Evolutionary conservation across 2,797 vertebrate genomes (phyloP).

Genomic region (Bryconaethiops microstoma): DNA sequence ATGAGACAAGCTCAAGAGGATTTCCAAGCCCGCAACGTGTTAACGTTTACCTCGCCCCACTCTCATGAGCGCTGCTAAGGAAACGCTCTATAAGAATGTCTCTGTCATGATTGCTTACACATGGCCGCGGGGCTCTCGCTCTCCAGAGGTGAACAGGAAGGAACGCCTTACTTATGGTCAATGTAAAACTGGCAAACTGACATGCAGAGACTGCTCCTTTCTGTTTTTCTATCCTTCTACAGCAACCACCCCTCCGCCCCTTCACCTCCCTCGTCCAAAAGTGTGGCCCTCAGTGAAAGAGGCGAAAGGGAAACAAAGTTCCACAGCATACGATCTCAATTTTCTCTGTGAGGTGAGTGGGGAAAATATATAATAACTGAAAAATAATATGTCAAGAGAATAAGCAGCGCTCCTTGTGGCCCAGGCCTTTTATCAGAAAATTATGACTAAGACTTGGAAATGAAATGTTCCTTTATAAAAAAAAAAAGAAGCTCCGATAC

Average conservation of each 20-base stretch:
- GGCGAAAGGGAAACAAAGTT: conserved; percentile 58
- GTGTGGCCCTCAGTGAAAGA: conserved; percentile 61
- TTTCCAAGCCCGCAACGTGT: conserved; percentile 82
- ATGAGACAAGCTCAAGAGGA: conserved; percentile 85
- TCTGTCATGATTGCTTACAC: conserved; percentile 80
- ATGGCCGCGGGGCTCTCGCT: conserved; percentile 71
- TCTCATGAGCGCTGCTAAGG: conserved; percentile 58
- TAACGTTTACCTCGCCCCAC: conserved; percentile 74
- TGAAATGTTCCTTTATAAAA: conserved; percentile 75
- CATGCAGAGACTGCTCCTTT: conserved; percentile 65
- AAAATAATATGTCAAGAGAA: conserved; percentile 79
- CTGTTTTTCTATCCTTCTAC: conserved; percentile 55
- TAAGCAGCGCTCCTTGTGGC: conserved; percentile 74
- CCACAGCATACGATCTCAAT: conserved; percentile 74
- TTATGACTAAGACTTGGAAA: conserved; percentile 72
- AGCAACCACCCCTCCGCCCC: conserved; percentile 1
- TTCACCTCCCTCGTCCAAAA: conserved; percentile 49
- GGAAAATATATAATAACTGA: conserved; percentile 78
- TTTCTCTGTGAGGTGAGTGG: conserved; percentile 68
- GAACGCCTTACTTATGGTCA: conserved; percentile 75
- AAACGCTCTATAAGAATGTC: conserved; percentile 59
- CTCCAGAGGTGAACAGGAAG: conserved; percentile 68
- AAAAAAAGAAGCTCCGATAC: not conserved
- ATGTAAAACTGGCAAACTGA: conserved; percentile 74
- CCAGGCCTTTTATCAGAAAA: conserved; percentile 75